Evolutionary conservation across 2,113 vertebrate species (phyloP), one percentile per base, ranked within the genome.

Genomic region (Pagrus major): DNA sequence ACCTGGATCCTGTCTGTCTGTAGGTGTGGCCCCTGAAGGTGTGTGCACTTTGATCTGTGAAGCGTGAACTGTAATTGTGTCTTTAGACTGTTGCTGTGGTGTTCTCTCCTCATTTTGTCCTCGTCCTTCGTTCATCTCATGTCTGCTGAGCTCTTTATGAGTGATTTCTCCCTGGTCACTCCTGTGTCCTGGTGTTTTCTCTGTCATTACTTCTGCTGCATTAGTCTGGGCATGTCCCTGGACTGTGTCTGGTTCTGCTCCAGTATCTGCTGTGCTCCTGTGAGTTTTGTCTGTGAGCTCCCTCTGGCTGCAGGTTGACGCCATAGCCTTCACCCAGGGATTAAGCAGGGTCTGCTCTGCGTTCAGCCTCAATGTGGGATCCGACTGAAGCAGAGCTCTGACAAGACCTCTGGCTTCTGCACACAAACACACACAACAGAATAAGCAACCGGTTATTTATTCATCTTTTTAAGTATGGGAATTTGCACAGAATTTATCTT

Each of bases 331-430:
- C 76, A 99, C 95, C 98, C 98, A 99, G 25, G 93, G 94, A 65
- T 99, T 96, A 87, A 95, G 94, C 63, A 97, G 93, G 1, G 96
- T 96, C 79, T 97, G 95, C 29, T 93, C 92, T 44, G 98, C 97
- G 0, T 96, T 97, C 85, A 96, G 95, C 66, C 98, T 95, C 73
- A 95, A 93, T 55, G 92, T 91, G 21, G 96, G 96, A 59, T 99
- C 95, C 9, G 96, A 93, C 89, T 96, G 95, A 89, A 99, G 89
- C 78, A 99, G 92, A 85, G 93, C 95, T 83, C 89, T 94, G 76
- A 99, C 95, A 60, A 99, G 94, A 81, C 94, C 94, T 96, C 95
- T 98, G 85, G 96, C 97, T 64, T 92, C 95, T 96, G 65, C 63
- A 83, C 27, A 71, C 27, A 58, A 33, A 81, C 51, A 64, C 47